Base-by-base conservation (phyloP, 2,888 invertebrate genomes). In the Hipparchia semele region DNA sequence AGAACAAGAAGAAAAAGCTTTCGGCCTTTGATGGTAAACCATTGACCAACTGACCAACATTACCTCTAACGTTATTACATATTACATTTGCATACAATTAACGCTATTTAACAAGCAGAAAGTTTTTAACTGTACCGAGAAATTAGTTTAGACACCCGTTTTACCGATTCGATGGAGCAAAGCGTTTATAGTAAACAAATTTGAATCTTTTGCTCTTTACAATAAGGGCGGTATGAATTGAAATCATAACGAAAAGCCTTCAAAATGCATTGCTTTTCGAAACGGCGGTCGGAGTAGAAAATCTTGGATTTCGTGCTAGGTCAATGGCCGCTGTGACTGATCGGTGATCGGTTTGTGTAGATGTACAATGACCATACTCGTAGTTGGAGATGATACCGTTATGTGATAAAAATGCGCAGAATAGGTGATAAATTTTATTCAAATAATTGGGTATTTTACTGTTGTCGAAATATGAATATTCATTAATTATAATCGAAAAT, bases 271-370 rank as follows among this genome's bases (percentile, higher is more conserved):
- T 86, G 89, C 88, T 90, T 90, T 90, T 87, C 84, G 86, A 90
- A 90, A 90, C 87, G 85, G 80, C 82, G 83, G 82, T 82, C 81
- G 81, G 80, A 86, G 87, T 91, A 88, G 90, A 91, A 92, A 92
- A 91, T 91, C 86, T 87, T 84, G 84, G 85, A 88, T 89, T 90
- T 90, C 86, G 86, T 86, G 83, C 84, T 82, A 83, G 88, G 87
- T 90, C 89, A 86, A 82, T 86, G 90, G 80, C 89, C 90, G 84
- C 83, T 86, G 86, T 88, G 86, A 89, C 89, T 84, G 88, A 90
- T 89, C 85, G 80, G 77, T 87, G 84, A 76, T 73, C 64, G 72
- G 70, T 76, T 76, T 75, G 70, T 70, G 72, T 68, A 72, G 68
- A 72, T 72, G 70, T 79, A 81, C 82, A 53, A 65, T 83, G 81